phyloP scores from a whole-genome alignment of 92 coral and sea anemone genomes.

The Palythoa caribaeorum region DNA sequence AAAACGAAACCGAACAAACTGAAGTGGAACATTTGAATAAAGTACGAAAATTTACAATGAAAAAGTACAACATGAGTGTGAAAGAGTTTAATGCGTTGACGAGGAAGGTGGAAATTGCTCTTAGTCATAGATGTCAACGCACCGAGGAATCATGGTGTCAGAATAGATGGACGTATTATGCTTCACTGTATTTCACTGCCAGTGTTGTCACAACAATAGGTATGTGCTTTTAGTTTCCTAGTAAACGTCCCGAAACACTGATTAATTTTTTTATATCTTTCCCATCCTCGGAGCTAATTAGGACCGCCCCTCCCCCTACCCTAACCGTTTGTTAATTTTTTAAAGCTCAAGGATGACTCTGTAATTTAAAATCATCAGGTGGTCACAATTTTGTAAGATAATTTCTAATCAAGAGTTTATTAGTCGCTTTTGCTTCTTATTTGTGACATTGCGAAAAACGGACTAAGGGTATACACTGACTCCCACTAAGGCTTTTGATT shows the following conservation, averaged over 20 bases:
- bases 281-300: neutral
- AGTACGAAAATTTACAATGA: slow-evolving; percentile 66
- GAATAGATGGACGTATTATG: slow-evolving; percentile 93
- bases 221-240: slow-evolving; percentile 37
- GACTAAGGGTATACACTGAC: no score
- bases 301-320: no score
- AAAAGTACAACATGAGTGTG: slow-evolving; percentile 76
- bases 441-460: no score
- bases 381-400: no score
- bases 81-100: slow-evolving; percentile 86
- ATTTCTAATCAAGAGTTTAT: no score
- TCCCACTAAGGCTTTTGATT: no score
- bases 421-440: no score
- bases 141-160: slow-evolving; percentile 90
- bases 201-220: slow-evolving; percentile 99
- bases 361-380: no score
- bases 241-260: neutral
- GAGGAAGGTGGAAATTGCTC: slow-evolving; percentile 78
- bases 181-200: slow-evolving; percentile 95
- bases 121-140: slow-evolving; percentile 88
- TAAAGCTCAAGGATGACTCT: no score
- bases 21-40: slow-evolving; percentile 74
- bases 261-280: no score
- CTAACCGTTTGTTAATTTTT: no score
- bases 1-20: slow-evolving; percentile 82